Percentiles rank a stretch among this genome's conserved stretches.
These are phyloP conservation scores for Lonchura striata DNA, from an alignment of 2,113 vertebrate genomes.

Conservation along the genomic window DNA sequence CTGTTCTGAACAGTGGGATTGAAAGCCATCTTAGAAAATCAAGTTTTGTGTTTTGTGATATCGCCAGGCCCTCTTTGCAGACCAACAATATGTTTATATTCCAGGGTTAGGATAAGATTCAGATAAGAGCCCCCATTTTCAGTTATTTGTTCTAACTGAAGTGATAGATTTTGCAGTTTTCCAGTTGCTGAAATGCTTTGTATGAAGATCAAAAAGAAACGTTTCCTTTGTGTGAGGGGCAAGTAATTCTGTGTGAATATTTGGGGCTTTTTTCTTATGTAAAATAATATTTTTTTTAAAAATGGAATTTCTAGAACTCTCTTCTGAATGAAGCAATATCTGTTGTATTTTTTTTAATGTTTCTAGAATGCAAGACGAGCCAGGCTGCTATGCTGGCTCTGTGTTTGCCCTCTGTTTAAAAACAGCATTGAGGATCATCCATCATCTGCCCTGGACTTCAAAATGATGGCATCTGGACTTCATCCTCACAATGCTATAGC, in stretches of 20 bases:
- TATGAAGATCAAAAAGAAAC: not conserved
- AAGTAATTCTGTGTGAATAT: not conserved
- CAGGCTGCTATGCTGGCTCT: not conserved
- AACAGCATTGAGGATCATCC: not conserved
- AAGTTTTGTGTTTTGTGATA: not conserved
- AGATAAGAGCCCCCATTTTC: not conserved
- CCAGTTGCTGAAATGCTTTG: not conserved
- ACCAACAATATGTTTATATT: not conserved
- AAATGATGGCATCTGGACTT: slow-evolving; percentile 30
- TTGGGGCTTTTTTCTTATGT: not conserved
- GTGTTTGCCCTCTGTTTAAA: slow-evolving; percentile 2
- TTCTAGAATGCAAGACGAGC: not conserved
- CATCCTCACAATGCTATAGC: not conserved
- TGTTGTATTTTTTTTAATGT: not conserved
- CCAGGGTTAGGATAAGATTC: not conserved
- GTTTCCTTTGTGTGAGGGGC: not conserved
- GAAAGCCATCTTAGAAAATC: not conserved
- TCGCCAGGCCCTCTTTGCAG: not conserved
- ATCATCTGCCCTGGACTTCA: not conserved
- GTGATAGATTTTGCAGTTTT: not conserved
- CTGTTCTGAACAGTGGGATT: not conserved
- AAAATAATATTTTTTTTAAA: not conserved
- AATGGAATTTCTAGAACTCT: not conserved
- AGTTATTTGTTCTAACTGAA: not conserved
- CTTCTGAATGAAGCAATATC: not conserved